Percentiles rank a stretch among this genome's conserved stretches.
These are phyloP conservation scores for Trachelus troglodyta DNA, from an alignment of 2,888 invertebrate genomes.

Conservation along the genomic window DNA sequence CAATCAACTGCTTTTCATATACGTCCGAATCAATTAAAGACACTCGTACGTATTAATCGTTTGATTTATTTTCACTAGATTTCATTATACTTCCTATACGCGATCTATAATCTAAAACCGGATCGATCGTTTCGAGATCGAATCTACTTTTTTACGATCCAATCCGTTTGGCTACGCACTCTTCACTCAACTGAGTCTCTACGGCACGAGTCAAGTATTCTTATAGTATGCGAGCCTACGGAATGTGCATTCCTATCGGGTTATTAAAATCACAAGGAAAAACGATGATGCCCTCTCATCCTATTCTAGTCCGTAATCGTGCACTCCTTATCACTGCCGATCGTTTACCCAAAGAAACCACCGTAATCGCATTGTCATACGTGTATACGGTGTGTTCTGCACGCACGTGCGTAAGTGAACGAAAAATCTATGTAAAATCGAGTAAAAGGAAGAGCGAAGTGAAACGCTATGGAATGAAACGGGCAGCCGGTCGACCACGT, in stretches of 20 bases:
- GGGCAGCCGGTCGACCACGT: slow-evolving; percentile 45
- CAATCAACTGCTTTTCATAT: background rate
- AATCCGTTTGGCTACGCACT: background rate
- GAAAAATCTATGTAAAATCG: background rate
- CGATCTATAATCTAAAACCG: background rate
- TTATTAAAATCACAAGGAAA: background rate
- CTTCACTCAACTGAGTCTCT: background rate
- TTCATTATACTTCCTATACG: background rate
- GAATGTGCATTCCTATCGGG: background rate
- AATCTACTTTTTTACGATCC: background rate
- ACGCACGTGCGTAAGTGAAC: background rate
- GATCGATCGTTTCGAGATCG: background rate
- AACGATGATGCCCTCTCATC: background rate
- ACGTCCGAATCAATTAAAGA: background rate
- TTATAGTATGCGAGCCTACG: background rate
- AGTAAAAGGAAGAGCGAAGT: background rate
- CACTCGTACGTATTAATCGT: background rate
- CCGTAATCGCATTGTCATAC: background rate
- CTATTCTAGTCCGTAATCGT: background rate
- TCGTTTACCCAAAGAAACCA: background rate
- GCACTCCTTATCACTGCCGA: background rate
- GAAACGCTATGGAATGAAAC: background rate
- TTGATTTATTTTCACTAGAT: background rate
- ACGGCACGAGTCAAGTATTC: background rate
- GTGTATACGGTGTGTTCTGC: background rate